These are phyloP conservation scores for Podilymbus podiceps DNA, from an alignment of 2,113 vertebrate species.

Conservation along the genomic window DNA sequence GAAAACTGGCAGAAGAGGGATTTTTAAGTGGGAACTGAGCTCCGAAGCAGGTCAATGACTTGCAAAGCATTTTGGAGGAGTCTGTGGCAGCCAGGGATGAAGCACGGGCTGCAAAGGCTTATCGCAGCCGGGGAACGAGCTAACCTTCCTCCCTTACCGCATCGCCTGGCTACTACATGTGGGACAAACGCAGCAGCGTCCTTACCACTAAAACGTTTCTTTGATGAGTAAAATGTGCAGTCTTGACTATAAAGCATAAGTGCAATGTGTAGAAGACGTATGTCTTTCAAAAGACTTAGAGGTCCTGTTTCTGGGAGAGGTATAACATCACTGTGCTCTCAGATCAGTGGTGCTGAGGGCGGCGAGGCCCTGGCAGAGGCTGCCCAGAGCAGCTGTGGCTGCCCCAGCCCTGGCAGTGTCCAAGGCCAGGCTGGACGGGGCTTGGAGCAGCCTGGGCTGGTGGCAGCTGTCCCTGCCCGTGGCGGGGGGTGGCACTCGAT, in stretches of 20 bases:
- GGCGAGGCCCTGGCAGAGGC: too few species aligned
- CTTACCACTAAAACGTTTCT: neutral
- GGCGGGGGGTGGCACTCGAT: too few species aligned
- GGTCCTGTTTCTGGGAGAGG: neutral
- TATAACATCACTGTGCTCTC: neutral
- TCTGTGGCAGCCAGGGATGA: neutral
- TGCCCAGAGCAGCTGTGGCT: too few species aligned
- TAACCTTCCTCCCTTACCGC: neutral
- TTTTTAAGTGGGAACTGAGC: neutral
- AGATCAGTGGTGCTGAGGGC: neutral
- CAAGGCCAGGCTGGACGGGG: too few species aligned
- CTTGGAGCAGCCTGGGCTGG: too few species aligned
- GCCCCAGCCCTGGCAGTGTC: too few species aligned
- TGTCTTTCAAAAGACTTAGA: neutral
- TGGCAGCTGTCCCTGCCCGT: too few species aligned
- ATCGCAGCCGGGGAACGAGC: neutral
- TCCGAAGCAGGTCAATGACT: neutral
- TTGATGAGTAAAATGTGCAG: neutral
- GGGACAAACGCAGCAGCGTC: too few species aligned
- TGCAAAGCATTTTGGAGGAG: neutral
- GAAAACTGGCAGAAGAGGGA: neutral
- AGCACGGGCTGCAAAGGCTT: neutral
- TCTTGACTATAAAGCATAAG: neutral
- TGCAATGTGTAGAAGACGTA: neutral
- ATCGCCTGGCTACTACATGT: rapidly evolving